These are phyloP conservation scores for Paedocypris sp. DNA, from an alignment of 2,113 vertebrate species.

Conservation along the genomic window DNA sequence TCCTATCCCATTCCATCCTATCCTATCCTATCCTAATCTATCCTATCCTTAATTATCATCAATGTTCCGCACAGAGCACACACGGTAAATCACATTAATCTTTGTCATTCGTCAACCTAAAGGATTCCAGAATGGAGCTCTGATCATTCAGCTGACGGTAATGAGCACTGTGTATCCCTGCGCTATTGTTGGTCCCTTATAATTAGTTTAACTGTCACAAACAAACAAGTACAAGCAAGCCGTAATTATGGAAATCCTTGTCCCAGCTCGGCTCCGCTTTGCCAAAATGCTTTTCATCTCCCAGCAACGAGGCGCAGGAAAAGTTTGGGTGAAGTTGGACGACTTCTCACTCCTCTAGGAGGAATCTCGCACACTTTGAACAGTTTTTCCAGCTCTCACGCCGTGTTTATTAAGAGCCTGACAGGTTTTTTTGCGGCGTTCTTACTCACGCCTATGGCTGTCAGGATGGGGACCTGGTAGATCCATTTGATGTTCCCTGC, in stretches of 20 bases:
- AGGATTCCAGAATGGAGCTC: too few relatives aligned
- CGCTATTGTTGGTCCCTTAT: not conserved
- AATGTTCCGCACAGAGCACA: too few relatives aligned
- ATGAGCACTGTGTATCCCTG: not conserved
- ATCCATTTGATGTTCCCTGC: constrained; percentile 78
- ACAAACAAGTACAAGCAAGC: not conserved
- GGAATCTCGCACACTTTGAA: constrained; percentile 1
- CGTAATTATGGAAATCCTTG: not conserved
- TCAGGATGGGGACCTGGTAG: constrained; percentile 78
- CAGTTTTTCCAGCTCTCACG: not conserved
- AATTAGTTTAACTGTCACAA: not conserved
- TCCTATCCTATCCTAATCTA: too few relatives aligned
- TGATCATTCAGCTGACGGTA: too few relatives aligned
- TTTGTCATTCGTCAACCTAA: too few relatives aligned
- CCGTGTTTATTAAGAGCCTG: not conserved
- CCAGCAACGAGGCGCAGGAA: not conserved
- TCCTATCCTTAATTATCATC: too few relatives aligned
- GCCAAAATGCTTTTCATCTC: not conserved
- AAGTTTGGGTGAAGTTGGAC: not conserved
- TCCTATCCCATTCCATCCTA: too few relatives aligned
- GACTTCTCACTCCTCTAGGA: not conserved
- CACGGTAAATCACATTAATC: too few relatives aligned
- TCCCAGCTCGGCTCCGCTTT: not conserved
- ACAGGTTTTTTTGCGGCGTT: not conserved
- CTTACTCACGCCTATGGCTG: constrained; percentile 72